Base-by-base conservation (phyloP, 1,140 invertebrate genomes). In the Limonius californicus region DNA sequence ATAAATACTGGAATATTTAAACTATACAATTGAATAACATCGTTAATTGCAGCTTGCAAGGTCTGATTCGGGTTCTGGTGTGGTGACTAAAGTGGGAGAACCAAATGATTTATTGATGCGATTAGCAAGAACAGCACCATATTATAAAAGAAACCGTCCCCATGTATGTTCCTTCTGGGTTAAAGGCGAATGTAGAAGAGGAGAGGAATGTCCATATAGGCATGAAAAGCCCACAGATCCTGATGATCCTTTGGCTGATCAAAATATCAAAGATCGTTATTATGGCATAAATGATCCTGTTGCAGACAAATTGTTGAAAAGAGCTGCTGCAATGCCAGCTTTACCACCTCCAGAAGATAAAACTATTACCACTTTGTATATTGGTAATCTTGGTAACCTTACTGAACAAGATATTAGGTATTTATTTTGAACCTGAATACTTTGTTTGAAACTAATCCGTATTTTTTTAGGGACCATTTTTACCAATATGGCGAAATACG, bases 151-250 rank as follows among this genome's bases (percentile, higher is more conserved):
- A 54, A 99, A 99, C 75, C 83, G 95, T 68, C 97, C 98, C 0
- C 98, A 99, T 77, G 98, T 99, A 45, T 99, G 98, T 78, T 99
- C 96, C 0, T 99, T 99, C 78, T 99, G 97, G 95, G 97, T 99
- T 0, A 99, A 99, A 81, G 98, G 97, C 0, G 97, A 99, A 78
- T 99, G 98, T 77, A 91, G 97, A 74, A 83, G 98, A 78, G 98
- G 98, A 12, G 97, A 99, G 80, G 98, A 99, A 75, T 99, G 98
- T 81, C 98, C 98, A 0, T 99, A 99, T 77, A 60, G 98, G 16
- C 98, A 99, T 74, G 98, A 99, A 75, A 98, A 98, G 73, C 98
- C 98, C 1, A 98, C 95, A 15, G 97, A 99, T 81, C 97, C 97
- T 0, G 98, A 99, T 80, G 98, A 99, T 83, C 97, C 98, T 7